Conservation (phyloP, 2,797 vertebrate genomes). For the Sebastes vulpes region DNA sequence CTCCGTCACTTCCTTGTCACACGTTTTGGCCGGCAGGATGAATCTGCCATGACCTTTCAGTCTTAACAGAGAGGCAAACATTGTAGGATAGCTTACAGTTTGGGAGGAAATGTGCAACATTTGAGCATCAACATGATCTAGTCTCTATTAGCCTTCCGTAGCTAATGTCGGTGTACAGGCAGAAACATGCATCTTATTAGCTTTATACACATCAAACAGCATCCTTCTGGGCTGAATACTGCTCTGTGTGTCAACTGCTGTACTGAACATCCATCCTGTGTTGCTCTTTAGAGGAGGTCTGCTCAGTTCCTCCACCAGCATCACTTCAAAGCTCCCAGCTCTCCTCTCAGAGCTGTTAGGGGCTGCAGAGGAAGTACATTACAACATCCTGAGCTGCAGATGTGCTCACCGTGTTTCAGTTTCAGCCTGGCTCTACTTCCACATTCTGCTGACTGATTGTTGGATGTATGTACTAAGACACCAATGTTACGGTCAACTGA, state of each 20-base stretch:
- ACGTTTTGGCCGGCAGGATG: background rate
- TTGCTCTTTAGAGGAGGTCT: slow-evolving; percentile 19
- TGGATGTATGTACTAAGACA: background rate
- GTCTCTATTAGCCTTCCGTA: background rate
- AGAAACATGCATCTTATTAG: slow-evolving; percentile 2
- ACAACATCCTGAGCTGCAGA: slow-evolving; percentile 27
- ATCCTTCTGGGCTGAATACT: background rate
- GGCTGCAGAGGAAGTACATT: slow-evolving; percentile 29
- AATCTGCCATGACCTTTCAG: background rate
- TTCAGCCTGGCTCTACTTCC: background rate
- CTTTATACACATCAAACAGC: slow-evolving; percentile 9
- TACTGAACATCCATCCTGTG: background rate
- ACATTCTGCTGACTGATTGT: background rate
- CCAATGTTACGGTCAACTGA: background rate
- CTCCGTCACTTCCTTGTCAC: no score
- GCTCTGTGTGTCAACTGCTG: background rate
- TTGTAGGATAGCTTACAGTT: background rate
- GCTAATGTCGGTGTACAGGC: background rate
- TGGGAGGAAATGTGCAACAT: background rate
- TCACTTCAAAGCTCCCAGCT: slow-evolving; percentile 53
- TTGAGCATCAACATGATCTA: background rate
- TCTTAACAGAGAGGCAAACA: background rate
- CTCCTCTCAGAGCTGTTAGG: background rate
- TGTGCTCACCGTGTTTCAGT: background rate
- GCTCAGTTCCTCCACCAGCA: slow-evolving; percentile 16